These are phyloP conservation scores for Macropus fuliginosus DNA, from an alignment of 2,797 vertebrate genomes.

Conservation along the genomic window DNA sequence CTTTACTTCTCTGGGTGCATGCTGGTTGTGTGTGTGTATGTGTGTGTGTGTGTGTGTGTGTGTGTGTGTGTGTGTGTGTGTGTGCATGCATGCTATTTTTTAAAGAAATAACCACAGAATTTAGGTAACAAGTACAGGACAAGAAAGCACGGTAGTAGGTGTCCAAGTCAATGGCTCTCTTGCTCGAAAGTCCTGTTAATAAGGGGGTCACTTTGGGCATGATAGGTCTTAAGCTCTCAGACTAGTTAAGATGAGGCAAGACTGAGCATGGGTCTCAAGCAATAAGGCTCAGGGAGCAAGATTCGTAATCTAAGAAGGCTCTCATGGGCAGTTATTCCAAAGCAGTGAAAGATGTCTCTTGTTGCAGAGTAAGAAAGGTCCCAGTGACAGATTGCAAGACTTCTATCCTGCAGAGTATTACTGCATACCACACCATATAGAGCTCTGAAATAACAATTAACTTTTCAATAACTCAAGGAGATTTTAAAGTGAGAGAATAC, in stretches of 20 bases:
- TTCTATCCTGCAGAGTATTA: constrained; percentile 24
- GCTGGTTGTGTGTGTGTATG: no score
- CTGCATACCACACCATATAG: background rate
- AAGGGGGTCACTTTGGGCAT: background rate
- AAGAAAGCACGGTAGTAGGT: background rate
- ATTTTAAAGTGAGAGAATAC: constrained; percentile 36
- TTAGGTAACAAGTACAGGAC: constrained; percentile 17
- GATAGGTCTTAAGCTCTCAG: background rate
- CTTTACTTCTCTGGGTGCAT: background rate
- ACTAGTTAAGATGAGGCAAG: constrained; percentile 22
- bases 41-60: no score
- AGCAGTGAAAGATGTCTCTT: background rate
- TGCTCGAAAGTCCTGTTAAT: background rate
- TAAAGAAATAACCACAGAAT: background rate
- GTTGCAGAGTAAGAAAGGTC: background rate
- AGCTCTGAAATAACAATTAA: constrained; percentile 22
- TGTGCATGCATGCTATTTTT: background rate
- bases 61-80: no score
- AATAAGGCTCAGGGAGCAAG: constrained; percentile 6
- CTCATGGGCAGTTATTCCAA: background rate
- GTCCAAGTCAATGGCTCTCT: background rate
- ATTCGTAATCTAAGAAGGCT: constrained; percentile 17
- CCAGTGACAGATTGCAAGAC: background rate
- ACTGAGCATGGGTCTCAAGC: background rate
- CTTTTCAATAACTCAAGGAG: background rate